phyloP scores from a whole-genome alignment of 2,113 vertebrate genomes.

The Sisor rabdophorus region DNA sequence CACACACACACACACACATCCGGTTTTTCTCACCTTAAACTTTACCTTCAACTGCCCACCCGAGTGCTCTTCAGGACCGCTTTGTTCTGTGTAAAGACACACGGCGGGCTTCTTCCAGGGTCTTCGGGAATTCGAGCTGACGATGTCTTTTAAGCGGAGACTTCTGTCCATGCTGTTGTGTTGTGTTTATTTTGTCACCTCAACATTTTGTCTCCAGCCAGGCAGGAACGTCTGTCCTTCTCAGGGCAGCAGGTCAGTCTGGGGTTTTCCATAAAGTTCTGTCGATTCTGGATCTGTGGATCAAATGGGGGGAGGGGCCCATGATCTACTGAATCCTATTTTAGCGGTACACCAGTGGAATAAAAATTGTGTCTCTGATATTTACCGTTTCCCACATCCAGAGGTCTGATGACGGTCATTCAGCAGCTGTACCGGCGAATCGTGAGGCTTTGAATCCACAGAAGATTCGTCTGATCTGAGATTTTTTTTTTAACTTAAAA shows the following conservation, averaged over 20 bases:
- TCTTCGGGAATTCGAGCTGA: conserved; percentile 43
- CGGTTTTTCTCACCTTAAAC: too few species aligned
- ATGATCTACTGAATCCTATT: too few species aligned
- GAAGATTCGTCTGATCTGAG: background rate
- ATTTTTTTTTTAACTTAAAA: too few species aligned
- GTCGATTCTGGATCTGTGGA: background rate
- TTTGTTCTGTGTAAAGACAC: background rate
- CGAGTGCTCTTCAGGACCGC: conserved; percentile 18
- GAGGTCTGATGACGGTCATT: conserved; percentile 59
- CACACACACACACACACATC: conserved; percentile 27
- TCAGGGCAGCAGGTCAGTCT: conserved; percentile 59
- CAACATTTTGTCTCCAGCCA: conserved; percentile 67
- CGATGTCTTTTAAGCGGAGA: conserved; percentile 67
- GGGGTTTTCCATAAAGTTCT: background rate
- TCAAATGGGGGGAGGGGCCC: too few species aligned
- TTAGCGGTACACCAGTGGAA: too few species aligned
- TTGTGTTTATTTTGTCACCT: conserved; percentile 67
- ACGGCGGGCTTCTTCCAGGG: background rate
- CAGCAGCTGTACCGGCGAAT: conserved; percentile 68
- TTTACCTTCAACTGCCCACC: background rate
- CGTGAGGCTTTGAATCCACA: conserved; percentile 55
- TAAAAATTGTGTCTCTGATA: background rate
- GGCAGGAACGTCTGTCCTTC: conserved; percentile 63
- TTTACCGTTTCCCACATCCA: conserved; percentile 17
- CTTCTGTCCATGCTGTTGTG: conserved; percentile 70